Evolutionary conservation across 1,140 invertebrate genomes (phyloP).

Genomic region (Pentalonia nigronervosa): DNA sequence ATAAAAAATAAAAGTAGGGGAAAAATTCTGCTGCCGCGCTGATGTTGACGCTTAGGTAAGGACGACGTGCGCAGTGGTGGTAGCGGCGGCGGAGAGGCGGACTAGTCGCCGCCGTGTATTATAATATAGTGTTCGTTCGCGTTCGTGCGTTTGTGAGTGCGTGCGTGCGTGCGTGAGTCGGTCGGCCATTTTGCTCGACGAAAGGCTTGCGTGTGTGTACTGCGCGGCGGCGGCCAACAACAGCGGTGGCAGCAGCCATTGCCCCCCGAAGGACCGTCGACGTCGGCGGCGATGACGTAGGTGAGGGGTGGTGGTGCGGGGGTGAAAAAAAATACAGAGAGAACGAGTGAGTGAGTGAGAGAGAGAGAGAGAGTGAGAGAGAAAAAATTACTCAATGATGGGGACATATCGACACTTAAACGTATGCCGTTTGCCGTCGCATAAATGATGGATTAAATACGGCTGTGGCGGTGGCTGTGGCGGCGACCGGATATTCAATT

Average conservation of each 20-base stretch:
- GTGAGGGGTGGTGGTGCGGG: not conserved
- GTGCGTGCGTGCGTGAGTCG: not conserved
- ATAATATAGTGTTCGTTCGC: not conserved
- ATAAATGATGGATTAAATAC: slow-evolving; percentile 56
- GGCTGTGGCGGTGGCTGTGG: not conserved
- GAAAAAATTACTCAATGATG: slow-evolving; percentile 50
- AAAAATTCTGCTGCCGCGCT: not conserved
- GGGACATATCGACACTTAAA: slow-evolving; percentile 58
- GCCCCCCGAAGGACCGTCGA: slow-evolving; percentile 1
- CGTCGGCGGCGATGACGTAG: not conserved
- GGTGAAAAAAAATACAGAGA: not conserved
- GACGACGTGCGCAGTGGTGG: not conserved
- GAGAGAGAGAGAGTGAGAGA: not conserved
- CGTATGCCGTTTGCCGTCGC: slow-evolving; percentile 56
- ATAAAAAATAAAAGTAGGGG: slow-evolving; percentile 40
- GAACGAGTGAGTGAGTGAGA: not conserved
- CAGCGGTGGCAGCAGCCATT: slow-evolving; percentile 38
- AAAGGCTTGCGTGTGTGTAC: slow-evolving; percentile 32
- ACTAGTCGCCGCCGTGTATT: not conserved
- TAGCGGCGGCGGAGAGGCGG: not conserved
- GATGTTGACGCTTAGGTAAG: slow-evolving; percentile 22
- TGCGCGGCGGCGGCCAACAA: not conserved
- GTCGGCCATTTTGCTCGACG: slow-evolving; percentile 49
- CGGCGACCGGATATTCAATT: slow-evolving; percentile 45
- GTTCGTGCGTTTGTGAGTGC: not conserved